phyloP scores from a whole-genome alignment of 1,140 invertebrate genomes.

The Galleria mellonella region DNA sequence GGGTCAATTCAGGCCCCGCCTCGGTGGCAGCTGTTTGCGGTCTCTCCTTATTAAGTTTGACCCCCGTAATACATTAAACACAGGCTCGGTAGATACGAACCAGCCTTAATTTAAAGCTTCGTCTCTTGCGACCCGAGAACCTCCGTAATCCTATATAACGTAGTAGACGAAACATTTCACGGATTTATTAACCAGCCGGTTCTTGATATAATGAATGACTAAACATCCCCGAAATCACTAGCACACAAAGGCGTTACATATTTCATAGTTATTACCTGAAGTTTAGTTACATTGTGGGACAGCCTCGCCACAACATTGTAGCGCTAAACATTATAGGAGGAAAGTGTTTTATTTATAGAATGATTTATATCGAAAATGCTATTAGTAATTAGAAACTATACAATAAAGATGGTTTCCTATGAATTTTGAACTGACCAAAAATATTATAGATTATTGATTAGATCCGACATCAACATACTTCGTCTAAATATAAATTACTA shows the following conservation, averaged over 20 bases:
- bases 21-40: conserved; percentile 16
- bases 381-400: too few species aligned
- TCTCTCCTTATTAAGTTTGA: conserved; percentile 21
- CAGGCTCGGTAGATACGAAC: conserved; percentile 1
- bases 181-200: conserved; percentile 26
- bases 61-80: conserved; percentile 19
- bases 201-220: conserved; percentile 15
- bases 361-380: too few species aligned
- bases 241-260: conserved; percentile 1
- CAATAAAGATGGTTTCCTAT: too few species aligned
- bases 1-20: conserved; percentile 14
- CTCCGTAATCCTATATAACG: conserved; percentile 29
- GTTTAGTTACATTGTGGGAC: background rate
- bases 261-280: conserved; percentile 5
- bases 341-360: too few species aligned
- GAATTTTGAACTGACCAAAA: too few species aligned
- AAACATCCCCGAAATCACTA: conserved; percentile 2
- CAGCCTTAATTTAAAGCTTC: conserved; percentile 23
- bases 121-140: background rate
- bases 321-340: too few species aligned
- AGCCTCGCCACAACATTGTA: too few species aligned
- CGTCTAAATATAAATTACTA: too few species aligned
- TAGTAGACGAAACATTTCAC: conserved; percentile 23
- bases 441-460: too few species aligned
- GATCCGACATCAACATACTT: too few species aligned